Base-by-base conservation (phyloP, 1,140 invertebrate species). In the Drosophila trapezifrons region DNA sequence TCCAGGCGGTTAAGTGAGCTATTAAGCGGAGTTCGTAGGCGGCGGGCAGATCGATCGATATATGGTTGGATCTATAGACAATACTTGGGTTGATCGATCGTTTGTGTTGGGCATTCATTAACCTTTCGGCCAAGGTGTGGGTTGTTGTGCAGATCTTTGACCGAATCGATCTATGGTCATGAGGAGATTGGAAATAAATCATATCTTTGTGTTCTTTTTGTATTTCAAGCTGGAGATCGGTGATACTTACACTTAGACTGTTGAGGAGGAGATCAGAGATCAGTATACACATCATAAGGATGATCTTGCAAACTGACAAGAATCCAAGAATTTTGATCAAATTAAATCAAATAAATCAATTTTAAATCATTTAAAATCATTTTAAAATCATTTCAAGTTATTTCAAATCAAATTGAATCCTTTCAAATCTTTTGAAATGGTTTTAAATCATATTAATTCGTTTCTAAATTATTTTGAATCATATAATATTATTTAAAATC, bases 1-100 rank as follows among this genome's bases (percentile, higher is more conserved):
- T 40, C 49, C 46, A 29, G 54, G 63, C 58, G 64, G 59, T 72
- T 45, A 49, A 72, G 67, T 72, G 69, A 72, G 69, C 20, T 66
- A 72, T 72, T 58, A 71, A 56, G 17, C 52, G 40, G 32, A 25
- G 18, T 13, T 71, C n/a, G 67, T 71, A 46, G 67, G 67, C 35
- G 67, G 66, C 51, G 47, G 67, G 66, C 51, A 57, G 65, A 70
- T 72, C 65, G 65, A 71, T 49, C 67, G 42, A 40, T 45, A 20
- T 37, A 9, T 20, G 4, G 13, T 13, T 3, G 29, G 4, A 52
- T 52, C 17, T 13, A 51, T 35, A 51, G 8, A 18, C 12, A 32
- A 32, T 51, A 8, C 12, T 5, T 38, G 15, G 13, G 9, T 22
- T 51, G 64, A 67, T 67, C 4, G 65, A 67, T 67, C 65, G 45